A percentile compares a stretch with the other conserved stretches of the same genome.
Conservation (phyloP, 2,113 vertebrate genomes). For the Saccopteryx bilineata region DNA sequence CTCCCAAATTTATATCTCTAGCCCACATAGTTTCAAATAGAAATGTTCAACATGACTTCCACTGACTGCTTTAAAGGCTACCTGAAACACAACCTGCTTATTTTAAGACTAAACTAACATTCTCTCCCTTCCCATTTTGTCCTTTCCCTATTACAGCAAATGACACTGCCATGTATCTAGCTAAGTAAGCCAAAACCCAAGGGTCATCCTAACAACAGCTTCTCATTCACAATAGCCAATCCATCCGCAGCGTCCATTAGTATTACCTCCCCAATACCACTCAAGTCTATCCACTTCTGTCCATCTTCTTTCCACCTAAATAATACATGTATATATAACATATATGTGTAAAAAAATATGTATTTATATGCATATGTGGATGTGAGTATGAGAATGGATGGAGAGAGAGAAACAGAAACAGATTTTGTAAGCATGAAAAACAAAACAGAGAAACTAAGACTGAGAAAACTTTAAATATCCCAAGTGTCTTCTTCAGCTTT, state of each 20-base stretch:
- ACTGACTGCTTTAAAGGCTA: neutral
- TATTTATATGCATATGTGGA: neutral
- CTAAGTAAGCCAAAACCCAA: neutral
- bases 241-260: rapidly evolving
- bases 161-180: neutral
- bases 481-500: neutral
- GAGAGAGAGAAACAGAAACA: neutral
- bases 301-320: neutral
- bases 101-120: neutral
- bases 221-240: neutral
- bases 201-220: neutral
- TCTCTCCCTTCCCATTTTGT: neutral
- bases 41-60: neutral
- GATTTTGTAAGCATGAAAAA: neutral
- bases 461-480: neutral
- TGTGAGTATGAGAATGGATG: neutral
- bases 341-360: neutral
- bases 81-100: neutral
- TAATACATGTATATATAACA: neutral
- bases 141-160: neutral
- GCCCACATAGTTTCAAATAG: too few species aligned
- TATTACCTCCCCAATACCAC: neutral
- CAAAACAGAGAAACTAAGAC: neutral
- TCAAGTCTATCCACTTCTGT: neutral
- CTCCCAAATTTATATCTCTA: neutral